A percentile compares a stretch with the other conserved stretches of the same genome.
Conservation (phyloP, 1,140 invertebrate species). For the Lethocerus indicus region DNA sequence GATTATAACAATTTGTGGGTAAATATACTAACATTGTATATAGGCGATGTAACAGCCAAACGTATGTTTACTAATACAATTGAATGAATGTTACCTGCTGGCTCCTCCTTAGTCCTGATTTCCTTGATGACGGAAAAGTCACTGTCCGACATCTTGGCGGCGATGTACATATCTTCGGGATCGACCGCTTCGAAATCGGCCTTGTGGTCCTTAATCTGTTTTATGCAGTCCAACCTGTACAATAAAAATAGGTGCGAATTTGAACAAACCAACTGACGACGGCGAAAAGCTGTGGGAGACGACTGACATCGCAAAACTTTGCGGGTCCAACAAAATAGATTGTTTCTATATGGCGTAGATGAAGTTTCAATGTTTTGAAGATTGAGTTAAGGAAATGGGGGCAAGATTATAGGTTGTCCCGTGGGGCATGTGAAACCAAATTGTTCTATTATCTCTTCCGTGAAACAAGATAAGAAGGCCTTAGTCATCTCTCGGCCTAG, state of each 20-base stretch:
- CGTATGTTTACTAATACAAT: background rate
- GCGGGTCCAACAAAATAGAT: no score
- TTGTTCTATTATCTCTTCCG: no score
- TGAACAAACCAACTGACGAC: no score
- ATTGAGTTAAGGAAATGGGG: background rate
- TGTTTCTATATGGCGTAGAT: background rate
- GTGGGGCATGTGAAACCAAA: no score
- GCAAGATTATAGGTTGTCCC: background rate
- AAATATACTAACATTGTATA: background rate
- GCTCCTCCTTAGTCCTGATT: conserved; percentile 42
- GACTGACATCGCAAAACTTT: no score
- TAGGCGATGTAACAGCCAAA: background rate
- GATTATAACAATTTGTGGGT: background rate
- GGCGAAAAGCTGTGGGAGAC: no score
- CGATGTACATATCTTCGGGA: conserved; percentile 70
- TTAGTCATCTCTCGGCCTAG: no score
- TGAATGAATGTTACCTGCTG: conserved; percentile 15
- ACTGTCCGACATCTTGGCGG: conserved; percentile 42
- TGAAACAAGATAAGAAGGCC: no score
- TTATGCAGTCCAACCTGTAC: conserved; percentile 43
- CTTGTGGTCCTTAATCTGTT: conserved; percentile 47
- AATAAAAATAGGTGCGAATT: conserved; percentile 1
- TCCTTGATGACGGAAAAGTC: conserved; percentile 47
- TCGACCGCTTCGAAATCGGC: conserved; percentile 67
- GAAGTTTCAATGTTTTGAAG: background rate